Base-by-base conservation (phyloP, 2,113 vertebrate species). In the Hepsetus odoe region DNA sequence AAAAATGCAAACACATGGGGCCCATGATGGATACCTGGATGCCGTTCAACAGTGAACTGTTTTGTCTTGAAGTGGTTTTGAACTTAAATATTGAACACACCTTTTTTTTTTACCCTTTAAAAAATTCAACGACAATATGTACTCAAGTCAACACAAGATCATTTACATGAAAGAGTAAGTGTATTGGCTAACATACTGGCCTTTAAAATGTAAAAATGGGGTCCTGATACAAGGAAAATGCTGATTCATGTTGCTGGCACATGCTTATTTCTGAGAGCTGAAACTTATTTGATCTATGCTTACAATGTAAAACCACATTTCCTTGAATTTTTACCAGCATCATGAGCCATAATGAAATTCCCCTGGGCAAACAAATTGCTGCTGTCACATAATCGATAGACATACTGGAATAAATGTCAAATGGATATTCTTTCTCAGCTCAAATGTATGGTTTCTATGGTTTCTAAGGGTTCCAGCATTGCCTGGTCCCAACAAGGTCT, bases 381-480 rank as follows among this genome's bases (percentile, higher is more conserved):
- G 46, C 83, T 85, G 83, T 80, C 80, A 82, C 51, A 80, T 82
- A 82, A 82, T 85, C 83, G 77, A 82, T 85, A 82, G 77, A 80
- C 80, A 82, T 74, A 80, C 69, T 69, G 74, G 83, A 80, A 82
- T 82, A 85, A 85, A 85, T 82, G 80, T 80, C 80, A 82, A 72
- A 85, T 42, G 77, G 77, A 80, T 82, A 72, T 82, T 80, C 74
- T 67, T 76, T 83, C 73, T 77, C 68, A 69, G 69, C 44, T 69
- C 82, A 77, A 74, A 80, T 56, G 55, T 74, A 74, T 68, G 69
- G 69, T 74, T 38, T 38, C 55, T 80, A 32, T 74, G 58, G 58
- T 51, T 53, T n/a, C n/a, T n/a, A n/a, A n/a, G n/a, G 13, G 38
- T 32, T 70, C 40, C 72, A 30, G 40, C 20, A 28, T 32, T 56